Base-by-base conservation (phyloP, 2,113 vertebrate species). In the Crotalus helleri region DNA sequence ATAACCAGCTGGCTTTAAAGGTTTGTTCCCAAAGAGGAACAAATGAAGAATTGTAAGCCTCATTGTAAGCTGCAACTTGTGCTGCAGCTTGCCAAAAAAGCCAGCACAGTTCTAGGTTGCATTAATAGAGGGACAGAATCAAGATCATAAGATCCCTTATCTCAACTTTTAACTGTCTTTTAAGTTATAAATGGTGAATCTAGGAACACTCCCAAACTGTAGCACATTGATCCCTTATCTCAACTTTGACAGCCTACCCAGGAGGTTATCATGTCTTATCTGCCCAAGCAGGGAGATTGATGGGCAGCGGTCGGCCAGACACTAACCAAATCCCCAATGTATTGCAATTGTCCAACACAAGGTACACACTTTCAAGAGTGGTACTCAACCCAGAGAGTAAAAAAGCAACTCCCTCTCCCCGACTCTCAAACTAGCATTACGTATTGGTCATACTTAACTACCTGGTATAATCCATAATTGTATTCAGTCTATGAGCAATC, bases 401-500 rank as follows among this genome's bases (percentile, higher is more conserved):
- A 44, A 39, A 8, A 81, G 26, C 4, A 17, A 44, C 74, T 44
- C 74, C 17, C 74, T 81, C 33, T 81, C 74, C 74, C 13, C 0
- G 0, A 81, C 33, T 17, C 74, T 33, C 19, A 44, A 17, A 26
- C 46, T 59, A 33, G 4, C 24, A 26, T 39, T 24, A 57, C 2
- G 21, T 55, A 55, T 88, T 33, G 87, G 21, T 51, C 46, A 15
- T 59, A 85, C 7, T 1, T 1, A 61, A 57, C 92, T 10, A 99
- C 99, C 98, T 99, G 59, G 98, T 99, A 95, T 99, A 99, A 95
- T 99, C 99, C 99, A 99, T 99, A 96, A 99, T 99, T 0, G 99
- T 99, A 98, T 99, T 99, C 91, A 99, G 99, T 89, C 99, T 98
- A 96, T 99, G 99, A 0, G 99, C 99, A 4, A 99, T 99, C 86